Conservation (phyloP, 1,140 invertebrate species). For the Antheraea mylitta region DNA sequence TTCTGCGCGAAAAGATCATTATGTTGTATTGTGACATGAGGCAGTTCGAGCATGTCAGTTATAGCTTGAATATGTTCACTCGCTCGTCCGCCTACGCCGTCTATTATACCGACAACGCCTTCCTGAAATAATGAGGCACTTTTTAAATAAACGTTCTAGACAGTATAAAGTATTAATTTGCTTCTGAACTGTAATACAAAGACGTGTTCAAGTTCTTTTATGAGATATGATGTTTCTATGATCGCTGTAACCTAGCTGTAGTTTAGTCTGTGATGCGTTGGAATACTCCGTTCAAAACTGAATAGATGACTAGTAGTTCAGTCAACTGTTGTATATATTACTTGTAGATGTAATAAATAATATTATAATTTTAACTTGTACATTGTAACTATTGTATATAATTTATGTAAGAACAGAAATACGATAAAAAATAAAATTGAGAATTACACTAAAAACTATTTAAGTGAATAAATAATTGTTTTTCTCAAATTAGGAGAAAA, state of each 20-base stretch:
- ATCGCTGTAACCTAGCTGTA: not conserved
- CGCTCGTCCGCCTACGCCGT: constrained; percentile 51
- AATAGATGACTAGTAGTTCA: not conserved
- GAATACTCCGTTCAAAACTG: not conserved
- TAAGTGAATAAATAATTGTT: too few relatives aligned
- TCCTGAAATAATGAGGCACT: constrained; percentile 38
- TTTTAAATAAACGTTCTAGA: not conserved
- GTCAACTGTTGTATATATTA: not conserved
- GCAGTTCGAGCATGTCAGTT: constrained; percentile 60
- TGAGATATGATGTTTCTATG: not conserved
- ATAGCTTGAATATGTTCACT: constrained; percentile 62
- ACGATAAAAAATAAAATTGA: too few relatives aligned
- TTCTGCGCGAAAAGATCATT: constrained; percentile 43
- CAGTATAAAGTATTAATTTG: not conserved
- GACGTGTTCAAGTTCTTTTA: too few relatives aligned
- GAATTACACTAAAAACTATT: too few relatives aligned
- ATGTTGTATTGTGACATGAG: constrained; percentile 53
- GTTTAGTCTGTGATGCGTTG: not conserved
- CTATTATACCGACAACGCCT: constrained; percentile 61
- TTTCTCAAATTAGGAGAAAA: too few relatives aligned
- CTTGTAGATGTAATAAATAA: too few relatives aligned
- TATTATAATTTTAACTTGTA: too few relatives aligned
- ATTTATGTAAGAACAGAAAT: too few relatives aligned
- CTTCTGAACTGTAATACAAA: not conserved
- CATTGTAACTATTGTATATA: too few relatives aligned